Conservation (phyloP, 2,113 vertebrate genomes). For the Forbesichthys agassizii region DNA sequence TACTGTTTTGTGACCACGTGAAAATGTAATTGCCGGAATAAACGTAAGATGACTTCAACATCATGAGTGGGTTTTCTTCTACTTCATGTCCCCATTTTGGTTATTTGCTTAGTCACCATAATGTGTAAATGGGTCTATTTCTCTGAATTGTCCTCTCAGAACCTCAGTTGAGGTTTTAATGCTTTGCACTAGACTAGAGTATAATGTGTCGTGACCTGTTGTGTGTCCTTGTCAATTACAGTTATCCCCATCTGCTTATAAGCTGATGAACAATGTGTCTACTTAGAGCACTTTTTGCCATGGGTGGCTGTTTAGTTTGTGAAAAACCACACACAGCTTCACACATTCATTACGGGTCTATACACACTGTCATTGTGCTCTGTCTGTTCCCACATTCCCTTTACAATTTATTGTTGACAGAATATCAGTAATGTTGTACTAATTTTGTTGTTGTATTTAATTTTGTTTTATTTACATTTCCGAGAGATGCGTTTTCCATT, state of each 20-base stretch:
- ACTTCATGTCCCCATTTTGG: not conserved
- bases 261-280: constrained; percentile 5
- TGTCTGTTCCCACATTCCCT: constrained; percentile 25
- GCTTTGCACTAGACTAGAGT: not conserved
- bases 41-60: constrained; percentile 6
- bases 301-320: not conserved
- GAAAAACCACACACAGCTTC: constrained; percentile 12
- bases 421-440: not conserved
- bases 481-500: not conserved
- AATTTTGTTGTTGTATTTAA: not conserved
- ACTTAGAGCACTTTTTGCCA: constrained; percentile 18
- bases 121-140: not conserved
- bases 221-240: not conserved
- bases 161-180: not conserved
- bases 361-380: constrained; percentile 27
- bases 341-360: not conserved
- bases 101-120: not conserved
- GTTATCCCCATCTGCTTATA: constrained; percentile 18
- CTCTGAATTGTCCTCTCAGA: not conserved
- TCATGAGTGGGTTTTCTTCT: not conserved
- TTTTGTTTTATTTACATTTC: constrained; percentile 21
- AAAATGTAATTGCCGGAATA: constrained; percentile 15
- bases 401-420: constrained; percentile 37
- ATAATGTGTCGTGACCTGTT: not conserved
- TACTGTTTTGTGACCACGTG: constrained; percentile 13